These are phyloP conservation scores for Atherix ibis DNA, from an alignment of 2,888 invertebrate genomes.

Conservation along the genomic window DNA sequence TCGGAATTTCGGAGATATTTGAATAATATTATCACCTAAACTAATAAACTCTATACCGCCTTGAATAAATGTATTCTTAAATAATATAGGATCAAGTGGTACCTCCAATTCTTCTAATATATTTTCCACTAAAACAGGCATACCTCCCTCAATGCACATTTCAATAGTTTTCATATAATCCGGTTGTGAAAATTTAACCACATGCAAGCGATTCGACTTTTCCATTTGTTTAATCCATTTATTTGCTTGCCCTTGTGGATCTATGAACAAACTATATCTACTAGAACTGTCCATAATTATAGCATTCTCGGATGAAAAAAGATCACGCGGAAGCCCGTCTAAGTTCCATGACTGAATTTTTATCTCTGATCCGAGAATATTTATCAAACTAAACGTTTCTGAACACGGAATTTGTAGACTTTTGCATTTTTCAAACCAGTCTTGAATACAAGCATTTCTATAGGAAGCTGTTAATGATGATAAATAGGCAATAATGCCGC, in stretches of 20 bases:
- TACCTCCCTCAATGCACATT: slow-evolving; percentile 56
- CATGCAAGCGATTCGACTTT: slow-evolving; percentile 27
- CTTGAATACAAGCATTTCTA: slow-evolving; percentile 40
- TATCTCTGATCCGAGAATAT: slow-evolving; percentile 68
- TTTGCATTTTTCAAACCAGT: slow-evolving; percentile 60
- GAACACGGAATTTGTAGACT: slow-evolving; percentile 63
- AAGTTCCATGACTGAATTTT: slow-evolving; percentile 61
- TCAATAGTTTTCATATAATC: slow-evolving; percentile 38
- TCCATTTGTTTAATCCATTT: slow-evolving; percentile 86
- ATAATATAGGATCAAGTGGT: slow-evolving; percentile 65
- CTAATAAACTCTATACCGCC: slow-evolving; percentile 60
- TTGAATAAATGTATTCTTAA: slow-evolving; percentile 64
- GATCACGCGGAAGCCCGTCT: slow-evolving; percentile 69
- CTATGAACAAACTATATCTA: slow-evolving; percentile 80
- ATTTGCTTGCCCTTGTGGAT: slow-evolving; percentile 75
- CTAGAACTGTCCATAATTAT: slow-evolving; percentile 68
- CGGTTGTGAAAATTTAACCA: slow-evolving; percentile 29
- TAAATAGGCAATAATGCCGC: slow-evolving; percentile 78
- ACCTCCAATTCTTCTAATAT: slow-evolving; percentile 75
- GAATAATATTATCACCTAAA: slow-evolving; percentile 71
- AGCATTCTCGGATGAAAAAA: slow-evolving; percentile 76
- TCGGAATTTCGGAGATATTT: slow-evolving; percentile 60
- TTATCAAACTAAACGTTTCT: slow-evolving; percentile 51
- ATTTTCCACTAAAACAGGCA: slow-evolving; percentile 66
- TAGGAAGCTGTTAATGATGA: slow-evolving; percentile 66